Base-by-base conservation (phyloP, 2,113 vertebrate genomes). In the Zeus faber region DNA sequence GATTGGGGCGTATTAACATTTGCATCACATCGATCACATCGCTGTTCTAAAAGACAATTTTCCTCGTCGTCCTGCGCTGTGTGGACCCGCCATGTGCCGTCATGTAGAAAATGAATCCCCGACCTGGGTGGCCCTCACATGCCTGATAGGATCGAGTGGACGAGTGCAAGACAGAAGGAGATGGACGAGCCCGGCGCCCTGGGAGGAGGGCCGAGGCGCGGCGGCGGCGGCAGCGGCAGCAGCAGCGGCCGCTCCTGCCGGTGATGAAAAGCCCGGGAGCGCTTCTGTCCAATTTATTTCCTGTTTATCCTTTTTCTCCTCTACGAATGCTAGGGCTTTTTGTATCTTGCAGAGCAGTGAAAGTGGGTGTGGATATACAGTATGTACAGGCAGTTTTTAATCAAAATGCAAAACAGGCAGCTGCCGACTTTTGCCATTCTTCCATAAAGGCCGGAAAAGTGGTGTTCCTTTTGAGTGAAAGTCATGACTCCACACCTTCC, bases 201-300 rank as follows among this genome's bases (percentile, higher is more conserved):
- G 14, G n/a, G 6, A 41, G 2, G 49, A 11, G 51, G 41, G 25
- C 27, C 2, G 27, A 46, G 26, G 25, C 49, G 25, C 22, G 20
- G n/a, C 9, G 27, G 31, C 1, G 2, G n/a, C n/a, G n/a, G n/a
- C n/a, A n/a, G n/a, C n/a, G n/a, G n/a, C n/a, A n/a, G n/a, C n/a
- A n/a, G n/a, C n/a, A n/a, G n/a, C n/a, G n/a, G n/a, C 22, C 60
- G 21, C 8, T 35, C 16, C 29, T 22, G 17, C 5, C 44, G 27
- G 11, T 24, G 7, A 49, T 35, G 10, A 35, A 14, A 35, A 13
- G 0, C 2, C 18, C 17, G 17, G 11, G 1, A 54, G 5, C 21
- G 26, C 5, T 39, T 60, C 26, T 48, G 43, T 14, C 1, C 7
- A 24, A 31, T 70, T 68, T 54, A 65, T 76, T 67, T 55, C 61